These are phyloP conservation scores for Dufourea novaeangliae DNA, from an alignment of 1,140 invertebrate species.

Conservation along the genomic window DNA sequence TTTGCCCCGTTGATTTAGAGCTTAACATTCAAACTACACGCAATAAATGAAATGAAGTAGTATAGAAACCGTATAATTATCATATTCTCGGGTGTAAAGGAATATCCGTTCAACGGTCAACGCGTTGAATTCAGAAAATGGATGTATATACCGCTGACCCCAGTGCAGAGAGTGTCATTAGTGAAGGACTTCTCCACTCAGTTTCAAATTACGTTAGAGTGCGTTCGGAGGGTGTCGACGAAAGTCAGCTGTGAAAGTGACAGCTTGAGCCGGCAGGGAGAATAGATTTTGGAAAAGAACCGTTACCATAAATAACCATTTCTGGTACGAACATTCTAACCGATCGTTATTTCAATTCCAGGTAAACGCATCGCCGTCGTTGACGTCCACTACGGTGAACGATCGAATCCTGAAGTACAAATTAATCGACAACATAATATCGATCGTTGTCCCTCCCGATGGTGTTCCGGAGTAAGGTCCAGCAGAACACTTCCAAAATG, in stretches of 20 bases:
- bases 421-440: slow-evolving; percentile 96
- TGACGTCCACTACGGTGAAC: slow-evolving; percentile 97
- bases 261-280: not conserved
- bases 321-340: not conserved
- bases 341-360: slow-evolving; percentile 71
- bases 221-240: not conserved
- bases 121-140: too few relatives aligned
- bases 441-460: slow-evolving; percentile 93
- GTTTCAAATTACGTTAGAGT: not conserved
- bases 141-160: not conserved
- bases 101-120: too few relatives aligned
- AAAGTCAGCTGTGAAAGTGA: not conserved
- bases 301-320: too few relatives aligned
- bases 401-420: slow-evolving; percentile 98
- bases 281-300: not conserved
- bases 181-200: not conserved
- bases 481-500: not conserved
- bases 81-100: not conserved
- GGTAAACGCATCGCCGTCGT: slow-evolving; percentile 97
- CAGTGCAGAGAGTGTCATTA: not conserved
- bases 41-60: too few relatives aligned
- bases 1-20: not conserved
- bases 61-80: not conserved
- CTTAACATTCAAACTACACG: too few relatives aligned
- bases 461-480: slow-evolving; percentile 91